A percentile compares a stretch with the other conserved stretches of the same genome.
These are phyloP conservation scores for Galeruca laticollis DNA, from an alignment of 2,888 invertebrate species.

Conservation along the genomic window DNA sequence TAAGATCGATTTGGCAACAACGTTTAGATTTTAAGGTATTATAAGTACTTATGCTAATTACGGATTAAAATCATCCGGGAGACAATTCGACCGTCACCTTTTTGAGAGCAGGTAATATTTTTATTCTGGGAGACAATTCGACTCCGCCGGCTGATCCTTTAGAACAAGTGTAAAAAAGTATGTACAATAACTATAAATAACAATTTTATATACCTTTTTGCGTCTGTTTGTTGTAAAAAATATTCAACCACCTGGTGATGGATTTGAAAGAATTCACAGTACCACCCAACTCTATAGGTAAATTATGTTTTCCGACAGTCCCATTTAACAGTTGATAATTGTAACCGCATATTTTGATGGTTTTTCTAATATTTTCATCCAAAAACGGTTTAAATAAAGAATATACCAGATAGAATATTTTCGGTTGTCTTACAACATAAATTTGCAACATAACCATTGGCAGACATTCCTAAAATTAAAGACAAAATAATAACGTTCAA, in stretches of 20 bases:
- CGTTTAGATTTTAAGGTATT: no score
- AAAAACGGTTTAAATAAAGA: slow-evolving; percentile 58
- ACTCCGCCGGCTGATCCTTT: no score
- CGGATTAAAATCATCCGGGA: no score
- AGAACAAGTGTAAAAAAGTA: no score
- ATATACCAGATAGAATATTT: slow-evolving; percentile 52
- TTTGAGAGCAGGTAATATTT: no score
- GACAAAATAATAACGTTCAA: slow-evolving; percentile 14
- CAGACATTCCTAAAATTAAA: slow-evolving; percentile 54
- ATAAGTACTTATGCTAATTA: no score
- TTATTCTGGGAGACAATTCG: no score
- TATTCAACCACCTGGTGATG: slow-evolving; percentile 43
- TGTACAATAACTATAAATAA: background rate
- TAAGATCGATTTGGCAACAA: no score
- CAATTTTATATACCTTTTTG: slow-evolving; percentile 40
- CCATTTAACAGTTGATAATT: slow-evolving; percentile 63
- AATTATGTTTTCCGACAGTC: slow-evolving; percentile 61
- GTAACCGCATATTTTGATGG: slow-evolving; percentile 65
- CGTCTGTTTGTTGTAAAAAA: slow-evolving; percentile 40
- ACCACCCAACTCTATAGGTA: slow-evolving; percentile 66
- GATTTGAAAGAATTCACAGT: slow-evolving; percentile 26
- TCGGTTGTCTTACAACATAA: slow-evolving; percentile 55
- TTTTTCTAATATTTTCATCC: slow-evolving; percentile 54
- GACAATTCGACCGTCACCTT: no score
- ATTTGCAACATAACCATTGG: slow-evolving; percentile 52